These are phyloP conservation scores for Threskiornis aethiopicus DNA, from an alignment of 2,797 vertebrate genomes.

Conservation along the genomic window DNA sequence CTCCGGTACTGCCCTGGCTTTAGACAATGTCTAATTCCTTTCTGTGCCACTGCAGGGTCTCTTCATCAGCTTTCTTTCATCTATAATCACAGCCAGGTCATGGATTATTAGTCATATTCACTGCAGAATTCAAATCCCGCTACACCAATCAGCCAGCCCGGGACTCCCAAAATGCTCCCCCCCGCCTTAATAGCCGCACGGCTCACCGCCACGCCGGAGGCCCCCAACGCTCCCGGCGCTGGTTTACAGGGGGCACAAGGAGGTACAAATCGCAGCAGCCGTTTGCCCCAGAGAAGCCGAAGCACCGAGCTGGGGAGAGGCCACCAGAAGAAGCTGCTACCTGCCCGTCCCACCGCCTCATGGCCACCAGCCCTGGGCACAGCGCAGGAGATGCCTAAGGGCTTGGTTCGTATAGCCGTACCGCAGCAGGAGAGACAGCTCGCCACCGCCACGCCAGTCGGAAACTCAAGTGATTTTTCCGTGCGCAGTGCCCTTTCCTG, in stretches of 20 bases:
- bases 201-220: not conserved
- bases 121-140: constrained; percentile 11
- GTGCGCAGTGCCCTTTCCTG: not conserved
- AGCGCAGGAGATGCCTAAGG: rapidly evolving
- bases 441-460: no score
- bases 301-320: not conserved
- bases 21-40: constrained; percentile 65
- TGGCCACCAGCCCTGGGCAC: rapidly evolving
- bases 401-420: rapidly evolving
- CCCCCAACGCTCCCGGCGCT: rapidly evolving
- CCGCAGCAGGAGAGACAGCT: not conserved
- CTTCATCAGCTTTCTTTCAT: constrained; percentile 57
- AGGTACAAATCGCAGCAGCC: not conserved
- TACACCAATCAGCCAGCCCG: not conserved
- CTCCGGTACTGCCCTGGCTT: constrained; percentile 39
- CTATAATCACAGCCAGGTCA: constrained; percentile 48
- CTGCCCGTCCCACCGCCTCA: rapidly evolving
- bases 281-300: not conserved
- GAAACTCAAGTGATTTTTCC: not conserved
- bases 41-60: constrained; percentile 47
- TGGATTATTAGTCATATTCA: constrained; percentile 58
- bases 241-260: not conserved
- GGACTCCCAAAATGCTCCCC: not conserved
- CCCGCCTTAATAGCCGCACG: rapidly evolving
- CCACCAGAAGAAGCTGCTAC: not conserved